Conservation (phyloP, 1,140 invertebrate genomes). For the Heliothis subflexa region DNA sequence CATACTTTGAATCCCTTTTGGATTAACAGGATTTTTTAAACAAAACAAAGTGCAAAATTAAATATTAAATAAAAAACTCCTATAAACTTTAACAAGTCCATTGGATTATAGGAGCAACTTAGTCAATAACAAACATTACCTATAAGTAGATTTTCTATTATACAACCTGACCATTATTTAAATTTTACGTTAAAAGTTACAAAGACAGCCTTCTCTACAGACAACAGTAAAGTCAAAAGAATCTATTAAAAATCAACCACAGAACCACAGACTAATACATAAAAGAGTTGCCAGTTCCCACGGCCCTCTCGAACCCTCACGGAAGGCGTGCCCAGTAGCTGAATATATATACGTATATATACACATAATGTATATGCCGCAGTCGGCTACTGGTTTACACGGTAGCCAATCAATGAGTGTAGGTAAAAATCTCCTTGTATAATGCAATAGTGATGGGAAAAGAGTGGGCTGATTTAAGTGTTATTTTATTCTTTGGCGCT, state of each 20-base stretch:
- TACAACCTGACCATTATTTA: too few species aligned
- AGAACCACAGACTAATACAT: conserved; percentile 33
- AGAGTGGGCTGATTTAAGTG: background rate
- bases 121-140: too few species aligned
- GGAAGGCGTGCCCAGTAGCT: conserved; percentile 63
- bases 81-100: too few species aligned
- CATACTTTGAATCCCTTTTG: background rate
- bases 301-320: conserved; percentile 50
- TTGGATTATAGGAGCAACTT: too few species aligned
- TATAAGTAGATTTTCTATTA: too few species aligned
- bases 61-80: too few species aligned
- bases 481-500: conserved; percentile 16
- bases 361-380: conserved; percentile 54
- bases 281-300: conserved; percentile 8
- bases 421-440: conserved; percentile 49
- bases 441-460: background rate
- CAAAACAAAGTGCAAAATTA: too few species aligned
- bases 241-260: background rate
- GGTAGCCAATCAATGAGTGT: conserved; percentile 77
- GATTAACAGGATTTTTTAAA: too few species aligned
- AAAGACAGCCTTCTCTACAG: too few species aligned
- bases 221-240: too few species aligned
- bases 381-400: conserved; percentile 83
- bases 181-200: too few species aligned
- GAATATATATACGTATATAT: conserved; percentile 53